A percentile compares a stretch with the other conserved stretches of the same genome.
Evolutionary conservation across 2,113 vertebrate species (phyloP).

Genomic region (Callithrix jacchus): DNA sequence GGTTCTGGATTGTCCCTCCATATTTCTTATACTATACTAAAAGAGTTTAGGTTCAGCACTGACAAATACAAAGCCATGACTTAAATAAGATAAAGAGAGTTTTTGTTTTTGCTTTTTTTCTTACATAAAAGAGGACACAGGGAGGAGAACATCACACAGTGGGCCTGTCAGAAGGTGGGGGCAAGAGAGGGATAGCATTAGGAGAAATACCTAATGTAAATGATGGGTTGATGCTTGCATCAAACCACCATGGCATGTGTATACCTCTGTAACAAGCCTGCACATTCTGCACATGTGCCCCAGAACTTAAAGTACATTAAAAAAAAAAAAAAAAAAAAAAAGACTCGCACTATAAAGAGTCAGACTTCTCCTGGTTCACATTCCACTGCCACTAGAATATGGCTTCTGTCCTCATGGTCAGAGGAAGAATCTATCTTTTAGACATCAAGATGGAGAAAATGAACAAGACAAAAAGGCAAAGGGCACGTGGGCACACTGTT

Average conservation of each 20-base stretch:
- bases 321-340: no score
- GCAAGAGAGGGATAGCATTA: no score
- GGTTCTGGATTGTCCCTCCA: not conserved
- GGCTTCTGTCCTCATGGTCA: not conserved
- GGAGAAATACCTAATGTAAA: no score
- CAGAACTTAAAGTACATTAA: no score
- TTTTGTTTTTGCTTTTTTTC: not conserved
- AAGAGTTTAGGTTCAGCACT: not conserved
- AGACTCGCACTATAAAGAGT: not conserved
- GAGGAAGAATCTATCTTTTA: not conserved
- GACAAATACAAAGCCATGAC: not conserved
- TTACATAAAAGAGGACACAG: not conserved
- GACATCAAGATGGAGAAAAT: not conserved
- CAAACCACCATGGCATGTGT: no score
- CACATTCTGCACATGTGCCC: no score
- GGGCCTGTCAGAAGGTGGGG: no score
- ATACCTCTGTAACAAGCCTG: no score
- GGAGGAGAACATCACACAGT: no score
- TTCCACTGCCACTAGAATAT: not conserved
- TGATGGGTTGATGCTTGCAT: no score
- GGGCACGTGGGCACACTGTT: not conserved
- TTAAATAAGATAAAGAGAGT: not conserved
- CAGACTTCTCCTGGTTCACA: not conserved
- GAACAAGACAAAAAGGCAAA: not conserved
- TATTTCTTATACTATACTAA: not conserved